Conservation (phyloP, 2,888 invertebrate genomes). For the Pollenia griseotomentosa region DNA sequence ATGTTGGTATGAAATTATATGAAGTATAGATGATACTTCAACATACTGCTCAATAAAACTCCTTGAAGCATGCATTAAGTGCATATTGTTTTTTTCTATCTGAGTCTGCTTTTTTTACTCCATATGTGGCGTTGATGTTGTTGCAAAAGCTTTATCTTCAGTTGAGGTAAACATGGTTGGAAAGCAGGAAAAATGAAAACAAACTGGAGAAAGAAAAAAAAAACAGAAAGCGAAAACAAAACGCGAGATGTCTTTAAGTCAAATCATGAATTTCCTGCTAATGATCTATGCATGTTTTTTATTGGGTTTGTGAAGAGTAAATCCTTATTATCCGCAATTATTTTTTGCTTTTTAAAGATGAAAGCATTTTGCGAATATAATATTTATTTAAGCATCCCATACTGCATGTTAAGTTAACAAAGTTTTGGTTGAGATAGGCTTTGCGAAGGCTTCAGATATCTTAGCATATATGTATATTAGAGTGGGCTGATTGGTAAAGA, state of each 20-base stretch:
- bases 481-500: too few relatives aligned
- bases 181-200: background rate
- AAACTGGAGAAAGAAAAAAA: background rate
- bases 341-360: background rate
- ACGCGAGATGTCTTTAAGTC: conserved; percentile 60
- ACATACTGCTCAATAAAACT: conserved; percentile 71
- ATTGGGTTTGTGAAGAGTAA: background rate
- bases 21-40: conserved; percentile 50
- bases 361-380: background rate
- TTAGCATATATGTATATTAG: too few relatives aligned
- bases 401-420: too few relatives aligned
- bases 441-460: too few relatives aligned
- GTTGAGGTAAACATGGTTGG: conserved; percentile 49
- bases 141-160: conserved; percentile 23
- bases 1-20: conserved; percentile 63
- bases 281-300: conserved; percentile 24
- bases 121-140: conserved; percentile 15
- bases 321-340: background rate
- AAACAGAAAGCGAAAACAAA: conserved; percentile 40
- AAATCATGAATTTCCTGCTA: conserved; percentile 59
- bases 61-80: conserved; percentile 71
- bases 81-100: conserved; percentile 61
- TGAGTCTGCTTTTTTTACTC: background rate
- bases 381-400: too few relatives aligned
- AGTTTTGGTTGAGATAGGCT: too few relatives aligned